phyloP scores from a whole-genome alignment of 64 coral and sea anemone species.

The Stichodactyla mertensii region DNA sequence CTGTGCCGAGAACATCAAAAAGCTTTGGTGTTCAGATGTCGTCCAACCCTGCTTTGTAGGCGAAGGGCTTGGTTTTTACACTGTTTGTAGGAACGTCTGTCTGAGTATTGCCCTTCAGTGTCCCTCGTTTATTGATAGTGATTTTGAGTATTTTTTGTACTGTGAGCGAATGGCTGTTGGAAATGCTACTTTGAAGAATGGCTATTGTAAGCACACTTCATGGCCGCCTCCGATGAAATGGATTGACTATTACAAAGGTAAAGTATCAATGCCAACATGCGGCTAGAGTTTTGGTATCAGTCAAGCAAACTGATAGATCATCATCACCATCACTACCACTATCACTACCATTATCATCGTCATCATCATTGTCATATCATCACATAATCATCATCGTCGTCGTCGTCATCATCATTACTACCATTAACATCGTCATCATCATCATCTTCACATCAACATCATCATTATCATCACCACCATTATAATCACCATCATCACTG shows the following conservation, averaged over 20 bases:
- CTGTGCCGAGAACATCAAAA: not conserved
- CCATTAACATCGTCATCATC: too few species aligned
- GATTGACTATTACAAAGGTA: not conserved
- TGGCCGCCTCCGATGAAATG: conserved; percentile 25
- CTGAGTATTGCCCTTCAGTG: not conserved
- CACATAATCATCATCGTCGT: too few species aligned
- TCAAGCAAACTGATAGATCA: too few species aligned
- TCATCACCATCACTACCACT: too few species aligned
- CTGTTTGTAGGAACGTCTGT: conserved; percentile 10
- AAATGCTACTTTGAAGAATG: not conserved
- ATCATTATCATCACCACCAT: too few species aligned
- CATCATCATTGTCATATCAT: too few species aligned
- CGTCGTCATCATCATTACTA: too few species aligned
- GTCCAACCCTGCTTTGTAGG: not conserved
- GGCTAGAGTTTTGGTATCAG: not conserved
- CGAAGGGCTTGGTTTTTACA: conserved; percentile 2
- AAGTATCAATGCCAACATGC: not conserved
- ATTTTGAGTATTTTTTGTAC: not conserved
- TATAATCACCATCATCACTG: too few species aligned
- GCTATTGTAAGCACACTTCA: not conserved
- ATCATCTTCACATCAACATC: too few species aligned
- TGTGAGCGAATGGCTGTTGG: conserved; percentile 13
- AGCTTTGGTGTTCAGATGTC: not conserved
- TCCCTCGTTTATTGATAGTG: not conserved
- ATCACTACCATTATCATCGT: too few species aligned